These are phyloP conservation scores for Tetragnatha montana DNA, from an alignment of 2,888 invertebrate genomes.

Conservation along the genomic window DNA sequence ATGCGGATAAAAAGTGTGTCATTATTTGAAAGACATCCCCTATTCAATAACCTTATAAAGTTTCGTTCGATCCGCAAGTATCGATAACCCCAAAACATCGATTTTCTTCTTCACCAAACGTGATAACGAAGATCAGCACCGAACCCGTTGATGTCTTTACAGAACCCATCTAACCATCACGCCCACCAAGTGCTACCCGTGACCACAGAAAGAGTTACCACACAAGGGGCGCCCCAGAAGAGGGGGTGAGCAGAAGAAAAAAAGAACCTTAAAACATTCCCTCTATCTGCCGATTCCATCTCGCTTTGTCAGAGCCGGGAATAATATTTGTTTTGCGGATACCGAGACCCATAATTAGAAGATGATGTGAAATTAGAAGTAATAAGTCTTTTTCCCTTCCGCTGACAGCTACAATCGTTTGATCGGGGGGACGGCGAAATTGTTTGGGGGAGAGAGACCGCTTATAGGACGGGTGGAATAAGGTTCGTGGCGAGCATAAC, in stretches of 20 bases:
- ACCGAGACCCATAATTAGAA: conserved; percentile 66
- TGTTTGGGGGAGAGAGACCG: conserved; percentile 32
- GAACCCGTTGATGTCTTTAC: too few relatives aligned
- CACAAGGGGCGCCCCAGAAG: neutral
- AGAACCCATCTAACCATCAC: too few relatives aligned
- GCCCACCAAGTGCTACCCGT: too few relatives aligned
- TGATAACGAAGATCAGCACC: too few relatives aligned
- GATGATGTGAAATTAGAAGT: conserved; percentile 69
- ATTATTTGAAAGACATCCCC: too few relatives aligned
- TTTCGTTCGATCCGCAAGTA: too few relatives aligned
- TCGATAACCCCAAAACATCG: too few relatives aligned
- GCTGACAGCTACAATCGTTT: conserved; percentile 68
- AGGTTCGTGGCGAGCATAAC: conserved; percentile 64
- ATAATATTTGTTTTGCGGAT: conserved; percentile 70
- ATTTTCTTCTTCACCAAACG: too few relatives aligned
- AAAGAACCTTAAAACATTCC: neutral
- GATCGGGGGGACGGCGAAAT: conserved; percentile 42
- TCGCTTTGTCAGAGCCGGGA: conserved; percentile 43
- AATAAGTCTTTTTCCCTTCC: conserved; percentile 62
- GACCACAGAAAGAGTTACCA: too few relatives aligned
- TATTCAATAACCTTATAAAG: too few relatives aligned
- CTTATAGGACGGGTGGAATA: conserved; percentile 20
- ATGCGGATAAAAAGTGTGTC: too few relatives aligned
- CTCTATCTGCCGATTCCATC: conserved; percentile 53
- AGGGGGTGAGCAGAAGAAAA: conserved; percentile 1